Conservation (phyloP, 1,140 invertebrate species). For the Eciton burchellii region DNA sequence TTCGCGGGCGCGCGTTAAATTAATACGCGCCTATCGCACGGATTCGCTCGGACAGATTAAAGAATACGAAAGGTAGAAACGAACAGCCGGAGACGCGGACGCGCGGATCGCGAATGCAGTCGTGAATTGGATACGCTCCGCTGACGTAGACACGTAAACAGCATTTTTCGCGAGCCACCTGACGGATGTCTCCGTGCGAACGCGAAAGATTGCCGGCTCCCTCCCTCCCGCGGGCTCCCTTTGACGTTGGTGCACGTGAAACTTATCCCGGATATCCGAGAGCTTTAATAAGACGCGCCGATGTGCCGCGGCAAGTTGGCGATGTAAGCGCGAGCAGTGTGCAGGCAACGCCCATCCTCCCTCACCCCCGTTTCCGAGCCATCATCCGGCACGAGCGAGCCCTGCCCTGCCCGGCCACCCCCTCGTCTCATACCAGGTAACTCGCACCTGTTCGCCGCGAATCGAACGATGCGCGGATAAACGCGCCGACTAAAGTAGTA, state of each 20-base stretch:
- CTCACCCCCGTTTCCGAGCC: constrained; percentile 43
- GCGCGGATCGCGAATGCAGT: background rate
- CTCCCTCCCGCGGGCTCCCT: background rate
- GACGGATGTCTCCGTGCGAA: background rate
- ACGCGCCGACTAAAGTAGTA: too few species aligned
- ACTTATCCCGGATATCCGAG: constrained; percentile 45
- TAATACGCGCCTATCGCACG: background rate
- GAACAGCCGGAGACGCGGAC: background rate
- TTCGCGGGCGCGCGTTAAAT: too few species aligned
- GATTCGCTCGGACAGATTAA: background rate
- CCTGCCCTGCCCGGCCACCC: background rate
- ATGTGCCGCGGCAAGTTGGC: constrained; percentile 3
- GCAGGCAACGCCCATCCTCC: constrained; percentile 48
- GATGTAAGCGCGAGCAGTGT: constrained; percentile 41
- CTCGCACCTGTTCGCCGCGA: constrained; percentile 7
- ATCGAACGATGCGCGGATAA: background rate
- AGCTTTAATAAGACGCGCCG: constrained; percentile 60
- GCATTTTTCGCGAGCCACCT: constrained; percentile 16
- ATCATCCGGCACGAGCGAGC: constrained; percentile 22
- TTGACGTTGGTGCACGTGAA: constrained; percentile 37
- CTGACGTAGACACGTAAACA: background rate
- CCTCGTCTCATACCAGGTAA: background rate
- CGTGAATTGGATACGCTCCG: constrained; percentile 11
- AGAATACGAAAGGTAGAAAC: constrained; percentile 9
- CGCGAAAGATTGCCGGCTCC: constrained; percentile 4